Percentiles rank a stretch among this genome's conserved stretches.
These are phyloP conservation scores for Epinephelus lanceolatus DNA, from an alignment of 2,113 vertebrate genomes.

Conservation along the genomic window DNA sequence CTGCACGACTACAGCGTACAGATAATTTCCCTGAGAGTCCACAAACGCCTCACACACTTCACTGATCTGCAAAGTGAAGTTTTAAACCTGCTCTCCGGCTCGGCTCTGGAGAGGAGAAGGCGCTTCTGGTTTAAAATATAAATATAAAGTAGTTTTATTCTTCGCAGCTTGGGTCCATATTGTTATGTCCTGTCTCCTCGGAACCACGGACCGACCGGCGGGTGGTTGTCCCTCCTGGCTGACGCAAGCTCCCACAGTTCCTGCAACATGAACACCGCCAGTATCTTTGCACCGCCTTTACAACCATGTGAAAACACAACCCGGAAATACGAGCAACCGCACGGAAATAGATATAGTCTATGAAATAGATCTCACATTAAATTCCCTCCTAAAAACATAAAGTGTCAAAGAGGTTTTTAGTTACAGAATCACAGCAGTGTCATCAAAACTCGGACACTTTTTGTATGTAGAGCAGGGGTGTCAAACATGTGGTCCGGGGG, in stretches of 20 bases:
- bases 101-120: background rate
- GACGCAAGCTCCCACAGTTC: slow-evolving; percentile 69
- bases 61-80: background rate
- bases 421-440: background rate
- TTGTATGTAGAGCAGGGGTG: no score
- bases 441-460: no score
- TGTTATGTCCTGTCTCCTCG: background rate
- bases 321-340: slow-evolving; percentile 44
- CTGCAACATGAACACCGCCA: background rate
- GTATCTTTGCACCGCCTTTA: no score
- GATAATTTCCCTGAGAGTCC: background rate
- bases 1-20: background rate
- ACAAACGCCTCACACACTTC: background rate
- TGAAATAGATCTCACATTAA: background rate
- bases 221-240: slow-evolving; percentile 31
- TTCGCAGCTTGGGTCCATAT: background rate
- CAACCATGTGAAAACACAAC: background rate
- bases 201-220: background rate
- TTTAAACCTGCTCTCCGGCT: background rate
- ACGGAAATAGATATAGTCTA: background rate
- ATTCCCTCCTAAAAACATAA: background rate
- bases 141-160: background rate
- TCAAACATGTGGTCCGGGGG: no score
- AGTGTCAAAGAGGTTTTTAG: background rate
- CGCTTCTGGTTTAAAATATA: background rate